These are phyloP conservation scores for Cuculus canorus DNA, from an alignment of 2,797 vertebrate species.

Conservation along the genomic window DNA sequence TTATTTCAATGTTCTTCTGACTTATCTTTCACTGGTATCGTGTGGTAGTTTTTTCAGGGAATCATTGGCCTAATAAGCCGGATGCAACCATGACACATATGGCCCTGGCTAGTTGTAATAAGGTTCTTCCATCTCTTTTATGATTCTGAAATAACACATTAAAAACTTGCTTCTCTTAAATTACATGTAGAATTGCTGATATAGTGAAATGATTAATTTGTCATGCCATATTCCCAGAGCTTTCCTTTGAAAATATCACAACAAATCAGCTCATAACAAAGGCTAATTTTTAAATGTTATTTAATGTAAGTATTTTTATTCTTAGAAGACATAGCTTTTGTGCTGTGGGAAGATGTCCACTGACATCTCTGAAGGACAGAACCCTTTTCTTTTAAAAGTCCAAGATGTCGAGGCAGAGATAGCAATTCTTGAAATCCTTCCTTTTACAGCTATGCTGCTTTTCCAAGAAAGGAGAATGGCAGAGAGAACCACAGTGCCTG, in stretches of 20 bases:
- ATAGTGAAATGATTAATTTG: neutral
- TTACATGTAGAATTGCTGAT: neutral
- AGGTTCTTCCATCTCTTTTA: neutral
- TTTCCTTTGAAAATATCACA: neutral
- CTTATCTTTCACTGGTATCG: neutral
- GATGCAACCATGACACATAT: neutral
- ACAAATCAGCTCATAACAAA: neutral
- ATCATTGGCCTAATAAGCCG: constrained; percentile 9
- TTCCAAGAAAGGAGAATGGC: neutral
- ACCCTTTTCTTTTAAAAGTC: neutral
- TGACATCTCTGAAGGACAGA: neutral
- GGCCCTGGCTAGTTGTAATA: neutral
- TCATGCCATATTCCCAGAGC: neutral
- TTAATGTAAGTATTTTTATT: neutral
- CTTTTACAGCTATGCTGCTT: neutral
- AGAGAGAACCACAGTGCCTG: neutral
- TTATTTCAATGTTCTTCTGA: neutral
- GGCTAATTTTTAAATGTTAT: neutral
- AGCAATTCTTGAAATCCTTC: neutral
- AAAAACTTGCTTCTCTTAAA: neutral
- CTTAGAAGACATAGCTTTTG: neutral
- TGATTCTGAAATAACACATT: neutral
- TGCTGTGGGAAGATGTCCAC: neutral
- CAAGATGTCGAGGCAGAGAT: neutral
- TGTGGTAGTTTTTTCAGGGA: neutral